Evolutionary conservation across 2,797 vertebrate species (phyloP), one percentile per base, ranked within the genome.

Genomic region (Galago senegalensis): DNA sequence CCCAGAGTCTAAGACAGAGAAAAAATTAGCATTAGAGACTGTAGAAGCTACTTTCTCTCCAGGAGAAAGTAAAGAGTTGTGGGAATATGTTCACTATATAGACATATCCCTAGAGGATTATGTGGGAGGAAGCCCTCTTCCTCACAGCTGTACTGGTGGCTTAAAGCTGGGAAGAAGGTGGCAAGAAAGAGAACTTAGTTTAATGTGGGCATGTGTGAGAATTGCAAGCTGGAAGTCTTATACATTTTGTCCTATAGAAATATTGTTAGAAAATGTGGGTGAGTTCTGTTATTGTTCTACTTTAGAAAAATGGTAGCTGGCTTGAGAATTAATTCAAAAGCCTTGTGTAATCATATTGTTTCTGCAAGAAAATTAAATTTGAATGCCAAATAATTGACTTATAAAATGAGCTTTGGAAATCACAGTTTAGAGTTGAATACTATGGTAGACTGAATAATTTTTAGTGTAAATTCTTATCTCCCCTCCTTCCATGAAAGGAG

Each of bases 351-450:
- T 69, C 70, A 60, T 65, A 58, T 5, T 79, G 80, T 81, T 95
- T 94, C 79, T 83, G 58, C 37, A 82, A 76, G 72, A 77, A 82
- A 73, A 92, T 49, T 77, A 73, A 60, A 83, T 83, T 95, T 94
- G 21, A 63, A 53, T 70, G 49, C 31, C 17, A 87, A 88, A 79
- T 63, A 82, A 72, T 0, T 56, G 73, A 77, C 82, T 86, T 75
- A 87, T 49, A 70, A 94, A 89, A 92, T 53, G 21, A 75, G 18
- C 4, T 70, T 16, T 81, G n/a, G 76, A 91, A 83, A 83, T 25
- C 40, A n/a, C 34, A 63, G 40, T 91, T 23, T 60, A 89, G 34
- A 82, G 20, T 17, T 87, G 46, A 80, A 20, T 67, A 89, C 37
- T 89, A 31, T 10, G 34, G 43, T 5, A 31, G 76, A 80, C 2